Conservation (phyloP, 1,140 invertebrate genomes). For the Myzus persicae region DNA sequence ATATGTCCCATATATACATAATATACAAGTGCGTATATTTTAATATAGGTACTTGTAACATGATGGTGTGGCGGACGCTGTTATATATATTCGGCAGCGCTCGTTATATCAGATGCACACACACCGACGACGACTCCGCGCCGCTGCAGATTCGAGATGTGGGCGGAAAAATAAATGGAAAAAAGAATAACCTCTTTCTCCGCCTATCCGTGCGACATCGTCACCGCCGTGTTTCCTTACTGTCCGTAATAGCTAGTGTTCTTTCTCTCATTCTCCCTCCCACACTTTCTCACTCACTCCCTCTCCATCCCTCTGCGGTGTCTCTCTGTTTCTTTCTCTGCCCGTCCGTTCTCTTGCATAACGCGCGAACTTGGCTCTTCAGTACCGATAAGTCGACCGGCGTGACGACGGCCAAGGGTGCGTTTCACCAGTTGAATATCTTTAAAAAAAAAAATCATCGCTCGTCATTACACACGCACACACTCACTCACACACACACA, state of each 20-base stretch:
- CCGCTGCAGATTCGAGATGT: neutral
- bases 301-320: neutral
- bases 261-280: neutral
- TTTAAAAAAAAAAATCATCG: neutral
- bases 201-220: neutral
- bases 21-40: neutral
- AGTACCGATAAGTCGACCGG: conserved; percentile 19
- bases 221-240: neutral
- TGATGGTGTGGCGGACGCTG: neutral
- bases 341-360: neutral
- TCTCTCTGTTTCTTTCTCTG: neutral
- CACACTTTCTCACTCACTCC: neutral
- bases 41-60: too few species aligned
- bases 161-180: conserved; percentile 11
- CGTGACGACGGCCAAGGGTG: conserved; percentile 23
- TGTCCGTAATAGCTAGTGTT: neutral
- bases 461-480: neutral
- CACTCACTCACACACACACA: neutral
- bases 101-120: neutral
- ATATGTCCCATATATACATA: too few species aligned
- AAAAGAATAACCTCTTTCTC: neutral
- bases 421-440: neutral
- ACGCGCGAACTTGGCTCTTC: neutral
- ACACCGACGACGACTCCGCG: neutral
- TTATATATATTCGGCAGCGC: neutral